These are phyloP conservation scores for Melanerpes aurifrons DNA, from an alignment of 2,113 vertebrate species.

Conservation along the genomic window DNA sequence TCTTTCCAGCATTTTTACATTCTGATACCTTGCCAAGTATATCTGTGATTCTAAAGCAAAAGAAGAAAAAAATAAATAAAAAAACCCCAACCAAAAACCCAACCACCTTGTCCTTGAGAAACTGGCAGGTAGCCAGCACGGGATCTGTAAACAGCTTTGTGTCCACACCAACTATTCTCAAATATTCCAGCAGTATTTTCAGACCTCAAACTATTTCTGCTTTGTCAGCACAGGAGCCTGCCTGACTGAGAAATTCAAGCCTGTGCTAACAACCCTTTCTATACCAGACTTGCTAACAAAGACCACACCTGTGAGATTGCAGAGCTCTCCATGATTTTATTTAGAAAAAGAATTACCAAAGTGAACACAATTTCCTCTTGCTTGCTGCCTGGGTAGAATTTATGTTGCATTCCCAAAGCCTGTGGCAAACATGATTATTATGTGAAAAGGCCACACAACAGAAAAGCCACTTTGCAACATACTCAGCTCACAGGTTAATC, in stretches of 20 bases:
- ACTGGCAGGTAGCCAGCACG: neutral
- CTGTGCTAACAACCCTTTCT: neutral
- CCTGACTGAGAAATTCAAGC: conserved; percentile 16
- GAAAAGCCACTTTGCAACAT: conserved; percentile 8
- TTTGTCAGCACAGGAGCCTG: neutral
- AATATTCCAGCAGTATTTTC: conserved; percentile 34
- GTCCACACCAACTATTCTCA: conserved; percentile 29
- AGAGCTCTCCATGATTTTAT: neutral
- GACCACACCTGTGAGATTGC: neutral
- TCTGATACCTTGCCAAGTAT: conserved; percentile 43
- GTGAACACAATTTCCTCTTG: neutral
- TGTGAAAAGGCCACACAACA: neutral
- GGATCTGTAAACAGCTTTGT: conserved; percentile 25
- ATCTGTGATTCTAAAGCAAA: neutral
- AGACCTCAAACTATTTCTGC: conserved; percentile 29
- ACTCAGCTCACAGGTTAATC: neutral
- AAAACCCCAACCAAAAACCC: neutral
- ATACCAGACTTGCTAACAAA: neutral
- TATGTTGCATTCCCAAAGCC: neutral
- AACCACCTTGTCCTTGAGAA: conserved; percentile 54
- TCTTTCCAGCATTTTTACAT: conserved; percentile 26
- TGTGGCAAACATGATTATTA: neutral
- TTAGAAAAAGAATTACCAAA: neutral
- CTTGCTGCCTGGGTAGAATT: neutral
- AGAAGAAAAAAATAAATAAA: too few species aligned